Conservation (phyloP, 2,888 invertebrate genomes). For the Sycophila texana region DNA sequence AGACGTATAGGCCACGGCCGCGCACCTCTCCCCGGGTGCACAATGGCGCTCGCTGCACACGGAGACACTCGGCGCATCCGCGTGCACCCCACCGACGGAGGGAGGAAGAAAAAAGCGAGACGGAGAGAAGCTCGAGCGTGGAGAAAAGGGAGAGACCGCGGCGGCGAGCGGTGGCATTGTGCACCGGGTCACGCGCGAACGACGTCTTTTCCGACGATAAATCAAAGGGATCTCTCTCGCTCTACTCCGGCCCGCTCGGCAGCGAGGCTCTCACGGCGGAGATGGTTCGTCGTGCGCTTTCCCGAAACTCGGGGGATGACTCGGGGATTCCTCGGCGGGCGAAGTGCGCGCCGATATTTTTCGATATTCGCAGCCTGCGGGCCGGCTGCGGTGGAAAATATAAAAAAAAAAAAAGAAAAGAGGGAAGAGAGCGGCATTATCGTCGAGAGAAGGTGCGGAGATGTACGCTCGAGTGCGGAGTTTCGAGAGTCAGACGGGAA, state of each 20-base stretch:
- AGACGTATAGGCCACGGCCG: neutral
- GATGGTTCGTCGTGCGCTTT: neutral
- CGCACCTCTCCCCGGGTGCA: neutral
- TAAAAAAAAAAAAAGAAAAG: too few species aligned
- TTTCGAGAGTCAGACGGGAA: too few species aligned
- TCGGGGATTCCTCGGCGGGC: conserved; percentile 23
- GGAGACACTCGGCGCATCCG: conserved; percentile 1
- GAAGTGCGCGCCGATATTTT: conserved; percentile 48
- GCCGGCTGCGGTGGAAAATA: neutral
- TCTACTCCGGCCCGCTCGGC: neutral
- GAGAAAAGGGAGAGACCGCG: conserved; percentile 25
- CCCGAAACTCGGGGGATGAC: conserved; percentile 26
- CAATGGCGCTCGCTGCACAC: conserved; percentile 9
- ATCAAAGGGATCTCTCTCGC: conserved; percentile 45
- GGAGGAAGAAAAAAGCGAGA: neutral
- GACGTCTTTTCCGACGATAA: conserved; percentile 55
- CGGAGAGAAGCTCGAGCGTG: conserved; percentile 8
- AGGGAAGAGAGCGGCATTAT: too few species aligned
- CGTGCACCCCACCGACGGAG: neutral
- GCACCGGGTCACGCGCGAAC: conserved; percentile 56
- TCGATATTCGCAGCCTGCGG: conserved; percentile 48
- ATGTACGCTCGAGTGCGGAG: neutral
- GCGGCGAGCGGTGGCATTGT: conserved; percentile 41
- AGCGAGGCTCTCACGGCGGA: conserved; percentile 7
- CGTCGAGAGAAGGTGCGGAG: conserved; percentile 12